Conservation (phyloP, 1,140 invertebrate genomes). For the Drosophila bifasciata region DNA sequence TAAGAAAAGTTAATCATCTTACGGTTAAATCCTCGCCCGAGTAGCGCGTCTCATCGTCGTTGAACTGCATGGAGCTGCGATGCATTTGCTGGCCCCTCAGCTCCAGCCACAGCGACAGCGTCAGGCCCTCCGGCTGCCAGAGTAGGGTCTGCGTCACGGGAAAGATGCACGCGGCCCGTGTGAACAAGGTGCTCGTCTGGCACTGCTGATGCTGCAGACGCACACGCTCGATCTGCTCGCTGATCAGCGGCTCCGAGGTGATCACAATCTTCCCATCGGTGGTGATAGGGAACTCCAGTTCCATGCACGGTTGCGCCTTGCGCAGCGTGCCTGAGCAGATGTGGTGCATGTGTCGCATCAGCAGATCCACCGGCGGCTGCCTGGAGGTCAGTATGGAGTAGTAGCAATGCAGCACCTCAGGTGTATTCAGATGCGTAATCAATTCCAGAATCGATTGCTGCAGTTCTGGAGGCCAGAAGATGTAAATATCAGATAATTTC, state of each 20-base stretch:
- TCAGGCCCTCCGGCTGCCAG: conserved; percentile 74
- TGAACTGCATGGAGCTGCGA: conserved; percentile 62
- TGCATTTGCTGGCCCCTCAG: conserved; percentile 64
- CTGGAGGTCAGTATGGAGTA: conserved; percentile 71
- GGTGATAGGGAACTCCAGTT: conserved; percentile 73
- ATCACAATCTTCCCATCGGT: conserved; percentile 77
- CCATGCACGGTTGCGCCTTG: conserved; percentile 66
- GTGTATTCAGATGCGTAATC: conserved; percentile 73
- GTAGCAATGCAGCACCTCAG: conserved; percentile 69
- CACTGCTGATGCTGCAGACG: conserved; percentile 67
- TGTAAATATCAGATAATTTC: not conserved
- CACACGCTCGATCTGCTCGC: conserved; percentile 69
- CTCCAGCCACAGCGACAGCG: conserved; percentile 76
- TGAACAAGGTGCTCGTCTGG: conserved; percentile 71
- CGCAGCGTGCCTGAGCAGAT: conserved; percentile 58
- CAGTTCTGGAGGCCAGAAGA: conserved; percentile 46
- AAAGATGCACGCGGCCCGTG: conserved; percentile 71
- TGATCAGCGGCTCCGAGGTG: conserved; percentile 58
- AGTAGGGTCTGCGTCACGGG: conserved; percentile 72
- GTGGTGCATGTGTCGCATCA: conserved; percentile 75
- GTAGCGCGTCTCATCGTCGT: conserved; percentile 71
- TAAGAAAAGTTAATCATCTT: not conserved
- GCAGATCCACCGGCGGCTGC: conserved; percentile 73
- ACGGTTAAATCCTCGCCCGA: conserved; percentile 70
- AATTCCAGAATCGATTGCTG: conserved; percentile 78